These are phyloP conservation scores for Drosophila sturtevanti DNA, from an alignment of 1,140 invertebrate species.

Conservation along the genomic window DNA sequence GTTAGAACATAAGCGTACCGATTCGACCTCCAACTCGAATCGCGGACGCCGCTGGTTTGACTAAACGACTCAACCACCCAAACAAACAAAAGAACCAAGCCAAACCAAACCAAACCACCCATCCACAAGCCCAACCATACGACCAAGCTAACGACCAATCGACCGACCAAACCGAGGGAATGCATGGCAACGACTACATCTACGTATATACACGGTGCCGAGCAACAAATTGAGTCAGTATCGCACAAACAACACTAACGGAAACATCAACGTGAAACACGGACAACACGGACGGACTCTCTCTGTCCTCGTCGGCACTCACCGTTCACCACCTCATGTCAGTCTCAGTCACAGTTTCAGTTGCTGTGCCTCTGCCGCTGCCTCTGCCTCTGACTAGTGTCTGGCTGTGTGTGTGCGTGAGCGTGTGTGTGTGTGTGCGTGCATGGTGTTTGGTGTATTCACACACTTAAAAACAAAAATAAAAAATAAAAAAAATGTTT, in stretches of 20 bases:
- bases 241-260: conserved; percentile 83
- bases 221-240: conserved; percentile 82
- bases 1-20: neutral
- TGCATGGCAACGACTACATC: conserved; percentile 16
- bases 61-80: conserved; percentile 30
- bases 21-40: neutral
- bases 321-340: conserved; percentile 13
- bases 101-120: conserved; percentile 16
- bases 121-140: conserved; percentile 4
- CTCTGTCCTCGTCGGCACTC: conserved; percentile 26
- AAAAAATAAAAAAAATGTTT: conserved; percentile 6
- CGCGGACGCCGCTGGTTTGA: conserved; percentile 35
- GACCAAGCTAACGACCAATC: conserved; percentile 29
- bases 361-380: conserved; percentile 1
- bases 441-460: conserved; percentile 21
- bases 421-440: neutral
- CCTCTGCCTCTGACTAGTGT: neutral
- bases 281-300: conserved; percentile 67
- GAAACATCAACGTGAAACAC: conserved; percentile 81
- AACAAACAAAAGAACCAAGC: no score
- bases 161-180: conserved; percentile 29
- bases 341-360: conserved; percentile 12
- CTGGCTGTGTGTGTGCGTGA: conserved; percentile 7
- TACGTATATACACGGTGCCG: conserved; percentile 70
- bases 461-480: conserved; percentile 28